phyloP scores from a whole-genome alignment of 2,888 invertebrate species.

The Altica lythri region DNA sequence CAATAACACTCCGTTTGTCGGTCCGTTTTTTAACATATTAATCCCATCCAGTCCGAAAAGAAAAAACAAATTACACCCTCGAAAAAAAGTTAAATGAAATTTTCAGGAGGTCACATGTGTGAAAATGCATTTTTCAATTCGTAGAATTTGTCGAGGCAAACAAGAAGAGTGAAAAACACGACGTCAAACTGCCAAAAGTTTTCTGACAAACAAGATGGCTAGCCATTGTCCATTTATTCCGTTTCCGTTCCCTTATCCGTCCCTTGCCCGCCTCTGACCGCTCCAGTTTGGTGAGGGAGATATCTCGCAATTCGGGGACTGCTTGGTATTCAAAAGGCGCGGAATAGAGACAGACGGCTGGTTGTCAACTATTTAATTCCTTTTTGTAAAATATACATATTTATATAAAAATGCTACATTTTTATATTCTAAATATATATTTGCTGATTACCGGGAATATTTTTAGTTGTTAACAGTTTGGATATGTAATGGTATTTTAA shows the following conservation, averaged over 20 bases:
- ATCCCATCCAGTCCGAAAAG: slow-evolving; percentile 18
- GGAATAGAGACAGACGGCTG: slow-evolving; percentile 30
- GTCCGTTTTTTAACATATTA: slow-evolving; percentile 8
- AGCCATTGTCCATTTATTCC: slow-evolving; percentile 41
- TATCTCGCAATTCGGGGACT: slow-evolving; percentile 30
- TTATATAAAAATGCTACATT: too few species aligned
- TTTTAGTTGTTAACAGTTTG: too few species aligned
- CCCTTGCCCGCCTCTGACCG: too few species aligned
- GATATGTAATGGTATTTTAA: too few species aligned
- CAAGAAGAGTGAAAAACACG: slow-evolving; percentile 34
- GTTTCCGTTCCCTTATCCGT: slow-evolving; percentile 36
- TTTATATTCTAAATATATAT: too few species aligned
- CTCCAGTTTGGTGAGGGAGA: slow-evolving; percentile 1
- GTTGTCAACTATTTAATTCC: too few species aligned
- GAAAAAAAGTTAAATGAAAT: slow-evolving; percentile 42
- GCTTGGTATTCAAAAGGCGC: slow-evolving; percentile 48
- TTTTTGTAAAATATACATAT: too few species aligned
- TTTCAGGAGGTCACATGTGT: slow-evolving; percentile 46
- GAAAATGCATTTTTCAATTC: slow-evolving; percentile 47
- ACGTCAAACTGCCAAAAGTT: slow-evolving; percentile 57
- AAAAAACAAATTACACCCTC: slow-evolving; percentile 33
- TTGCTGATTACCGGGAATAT: too few species aligned
- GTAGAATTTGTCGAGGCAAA: slow-evolving; percentile 33
- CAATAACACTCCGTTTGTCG: background rate
- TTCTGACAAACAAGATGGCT: slow-evolving; percentile 48